Percentiles rank a stretch among this genome's conserved stretches.
Evolutionary conservation across 2,113 vertebrate species (phyloP).

Genomic region (Piaya cayana): DNA sequence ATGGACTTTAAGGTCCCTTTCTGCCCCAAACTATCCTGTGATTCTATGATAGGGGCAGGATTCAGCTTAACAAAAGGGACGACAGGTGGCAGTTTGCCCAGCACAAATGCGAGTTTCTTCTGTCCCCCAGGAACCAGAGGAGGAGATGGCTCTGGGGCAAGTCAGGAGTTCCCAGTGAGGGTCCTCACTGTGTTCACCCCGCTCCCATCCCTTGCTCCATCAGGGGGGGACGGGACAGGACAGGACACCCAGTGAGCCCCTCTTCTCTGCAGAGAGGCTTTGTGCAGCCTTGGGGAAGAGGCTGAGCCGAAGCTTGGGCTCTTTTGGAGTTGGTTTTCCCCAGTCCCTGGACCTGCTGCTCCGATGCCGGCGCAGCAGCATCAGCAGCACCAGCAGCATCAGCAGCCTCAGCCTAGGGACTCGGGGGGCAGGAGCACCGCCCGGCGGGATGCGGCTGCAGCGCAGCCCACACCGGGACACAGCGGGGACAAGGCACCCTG

Average conservation of each 20-base stretch:
- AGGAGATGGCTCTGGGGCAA: background rate
- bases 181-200: background rate
- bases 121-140: background rate
- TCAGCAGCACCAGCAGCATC: too few relatives aligned
- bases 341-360: too few relatives aligned
- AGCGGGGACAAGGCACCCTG: too few relatives aligned
- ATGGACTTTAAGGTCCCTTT: too few relatives aligned
- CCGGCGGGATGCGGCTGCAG: slow-evolving; percentile 46
- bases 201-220: background rate
- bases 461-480: background rate
- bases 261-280: background rate
- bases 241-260: background rate
- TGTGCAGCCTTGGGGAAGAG: background rate
- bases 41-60: background rate
- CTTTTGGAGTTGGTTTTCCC: background rate
- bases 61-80: background rate
- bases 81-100: background rate
- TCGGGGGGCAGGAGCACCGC: slow-evolving; percentile 32
- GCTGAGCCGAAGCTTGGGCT: fast-evolving
- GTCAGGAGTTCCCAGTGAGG: background rate
- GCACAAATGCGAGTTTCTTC: background rate
- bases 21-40: too few relatives aligned
- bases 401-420: background rate
- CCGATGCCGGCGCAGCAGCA: background rate
- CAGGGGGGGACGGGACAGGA: background rate